A percentile compares a stretch with the other conserved stretches of the same genome.
Conservation (phyloP, 2,797 vertebrate species). For the Acipenser transmontanus region DNA sequence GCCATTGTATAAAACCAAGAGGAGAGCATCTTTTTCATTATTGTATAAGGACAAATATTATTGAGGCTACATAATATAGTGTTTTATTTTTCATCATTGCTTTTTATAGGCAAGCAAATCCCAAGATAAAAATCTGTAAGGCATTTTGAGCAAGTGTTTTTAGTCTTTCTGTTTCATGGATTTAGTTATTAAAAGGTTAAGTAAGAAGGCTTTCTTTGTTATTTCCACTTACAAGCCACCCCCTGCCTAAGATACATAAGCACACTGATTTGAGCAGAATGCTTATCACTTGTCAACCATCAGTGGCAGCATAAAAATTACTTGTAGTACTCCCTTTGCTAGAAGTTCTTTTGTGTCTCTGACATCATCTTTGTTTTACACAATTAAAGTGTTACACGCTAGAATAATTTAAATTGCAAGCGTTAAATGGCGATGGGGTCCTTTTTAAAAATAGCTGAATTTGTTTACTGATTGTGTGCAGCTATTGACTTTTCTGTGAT, state of each 20-base stretch:
- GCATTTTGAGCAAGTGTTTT: too few relatives aligned
- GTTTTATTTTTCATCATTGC: too few relatives aligned
- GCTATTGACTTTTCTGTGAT: conserved; percentile 78
- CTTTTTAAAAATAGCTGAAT: conserved; percentile 72
- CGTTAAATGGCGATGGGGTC: conserved; percentile 74
- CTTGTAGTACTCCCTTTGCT: conserved; percentile 72
- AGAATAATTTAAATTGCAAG: conserved; percentile 90
- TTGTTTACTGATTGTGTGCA: conserved; percentile 83
- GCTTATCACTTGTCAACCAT: conserved; percentile 76
- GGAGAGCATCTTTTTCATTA: too few relatives aligned
- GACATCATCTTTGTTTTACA: conserved; percentile 89
- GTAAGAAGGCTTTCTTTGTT: conserved; percentile 34
- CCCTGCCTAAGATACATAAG: conserved; percentile 56
- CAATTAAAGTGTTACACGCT: conserved; percentile 92
- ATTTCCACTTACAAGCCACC: conserved; percentile 65
- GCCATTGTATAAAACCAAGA: too few relatives aligned
- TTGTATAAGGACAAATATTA: too few relatives aligned
- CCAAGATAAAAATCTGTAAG: too few relatives aligned
- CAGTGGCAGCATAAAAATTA: conserved; percentile 74
- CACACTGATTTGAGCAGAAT: conserved; percentile 67
- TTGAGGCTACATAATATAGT: too few relatives aligned
- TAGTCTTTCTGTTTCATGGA: too few relatives aligned
- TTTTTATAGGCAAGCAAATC: too few relatives aligned
- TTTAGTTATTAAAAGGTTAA: too few relatives aligned
- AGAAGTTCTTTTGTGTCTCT: conserved; percentile 77